These are phyloP conservation scores for Epinephelus coioides DNA, from an alignment of 2,797 vertebrate genomes.

Conservation along the genomic window DNA sequence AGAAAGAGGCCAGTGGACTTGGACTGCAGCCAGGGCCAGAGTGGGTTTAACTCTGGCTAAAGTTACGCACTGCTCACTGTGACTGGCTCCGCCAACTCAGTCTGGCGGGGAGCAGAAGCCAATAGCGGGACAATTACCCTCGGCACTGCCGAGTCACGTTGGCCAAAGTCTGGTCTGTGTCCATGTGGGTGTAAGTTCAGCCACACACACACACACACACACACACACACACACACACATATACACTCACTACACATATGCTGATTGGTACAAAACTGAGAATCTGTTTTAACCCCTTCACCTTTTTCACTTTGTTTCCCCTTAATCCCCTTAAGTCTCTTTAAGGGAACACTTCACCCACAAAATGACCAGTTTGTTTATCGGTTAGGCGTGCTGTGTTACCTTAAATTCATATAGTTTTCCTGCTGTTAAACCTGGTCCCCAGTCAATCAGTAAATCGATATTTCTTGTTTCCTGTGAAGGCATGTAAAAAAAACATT, in stretches of 20 bases:
- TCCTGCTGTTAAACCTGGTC: too few relatives aligned
- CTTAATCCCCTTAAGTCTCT: too few relatives aligned
- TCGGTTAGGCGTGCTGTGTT: too few relatives aligned
- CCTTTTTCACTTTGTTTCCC: too few relatives aligned
- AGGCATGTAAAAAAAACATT: too few relatives aligned
- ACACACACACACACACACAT: not conserved
- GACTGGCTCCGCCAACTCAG: constrained; percentile 50
- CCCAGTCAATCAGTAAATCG: too few relatives aligned
- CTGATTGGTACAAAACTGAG: constrained; percentile 25
- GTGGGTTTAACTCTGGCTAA: constrained; percentile 64
- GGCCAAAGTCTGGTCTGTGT: constrained; percentile 59
- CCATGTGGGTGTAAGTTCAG: constrained; percentile 46
- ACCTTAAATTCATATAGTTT: too few relatives aligned
- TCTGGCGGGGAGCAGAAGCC: constrained; percentile 62
- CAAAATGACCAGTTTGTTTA: too few relatives aligned
- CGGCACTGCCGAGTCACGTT: constrained; percentile 50
- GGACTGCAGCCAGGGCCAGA: constrained; percentile 57
- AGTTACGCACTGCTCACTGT: constrained; percentile 55
- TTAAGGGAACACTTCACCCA: too few relatives aligned
- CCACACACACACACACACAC: constrained; percentile 9
- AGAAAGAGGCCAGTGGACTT: constrained; percentile 65
- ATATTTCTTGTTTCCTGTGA: too few relatives aligned
- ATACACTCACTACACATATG: constrained; percentile 14
- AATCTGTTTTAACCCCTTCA: constrained; percentile 19
- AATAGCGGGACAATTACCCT: constrained; percentile 57